Evolutionary conservation across 2,888 invertebrate genomes (phyloP).

Genomic region (Lasioglossum figueresi): DNA sequence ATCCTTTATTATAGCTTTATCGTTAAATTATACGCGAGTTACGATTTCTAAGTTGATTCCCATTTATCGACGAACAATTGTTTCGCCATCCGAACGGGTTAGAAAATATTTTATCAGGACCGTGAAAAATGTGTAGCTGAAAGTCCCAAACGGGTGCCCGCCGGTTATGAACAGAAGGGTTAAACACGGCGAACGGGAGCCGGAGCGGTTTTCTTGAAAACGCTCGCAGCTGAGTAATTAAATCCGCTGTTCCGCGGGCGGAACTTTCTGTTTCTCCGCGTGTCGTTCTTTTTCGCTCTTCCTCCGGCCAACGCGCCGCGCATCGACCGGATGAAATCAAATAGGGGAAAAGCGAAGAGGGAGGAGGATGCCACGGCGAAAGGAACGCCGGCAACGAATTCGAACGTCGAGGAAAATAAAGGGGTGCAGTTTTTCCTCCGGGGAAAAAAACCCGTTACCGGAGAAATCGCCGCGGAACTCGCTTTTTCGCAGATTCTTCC

Average conservation of each 20-base stretch:
- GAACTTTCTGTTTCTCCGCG: constrained; percentile 35
- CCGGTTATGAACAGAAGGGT: neutral
- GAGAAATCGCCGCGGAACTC: constrained; percentile 30
- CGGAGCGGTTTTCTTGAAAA: constrained; percentile 23
- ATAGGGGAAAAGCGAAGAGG: constrained; percentile 37
- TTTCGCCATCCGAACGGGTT: neutral
- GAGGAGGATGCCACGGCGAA: constrained; percentile 25
- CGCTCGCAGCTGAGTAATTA: constrained; percentile 62
- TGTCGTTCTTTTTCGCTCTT: constrained; percentile 11
- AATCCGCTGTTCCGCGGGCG: constrained; percentile 60
- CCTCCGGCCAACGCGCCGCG: constrained; percentile 32
- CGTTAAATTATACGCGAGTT: too few species aligned
- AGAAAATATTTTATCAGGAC: too few species aligned
- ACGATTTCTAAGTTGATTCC: too few species aligned
- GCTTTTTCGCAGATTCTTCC: constrained; percentile 11
- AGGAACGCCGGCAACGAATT: constrained; percentile 48
- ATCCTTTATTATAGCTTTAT: too few species aligned
- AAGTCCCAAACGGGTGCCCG: neutral
- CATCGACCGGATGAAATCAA: constrained; percentile 48
- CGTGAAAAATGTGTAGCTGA: neutral
- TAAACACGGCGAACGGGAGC: neutral
- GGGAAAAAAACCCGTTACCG: neutral
- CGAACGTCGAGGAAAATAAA: constrained; percentile 40
- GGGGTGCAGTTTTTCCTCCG: neutral
- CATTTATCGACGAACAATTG: neutral